phyloP scores from a whole-genome alignment of 2,888 invertebrate species.

The Tetragnatha montana region DNA sequence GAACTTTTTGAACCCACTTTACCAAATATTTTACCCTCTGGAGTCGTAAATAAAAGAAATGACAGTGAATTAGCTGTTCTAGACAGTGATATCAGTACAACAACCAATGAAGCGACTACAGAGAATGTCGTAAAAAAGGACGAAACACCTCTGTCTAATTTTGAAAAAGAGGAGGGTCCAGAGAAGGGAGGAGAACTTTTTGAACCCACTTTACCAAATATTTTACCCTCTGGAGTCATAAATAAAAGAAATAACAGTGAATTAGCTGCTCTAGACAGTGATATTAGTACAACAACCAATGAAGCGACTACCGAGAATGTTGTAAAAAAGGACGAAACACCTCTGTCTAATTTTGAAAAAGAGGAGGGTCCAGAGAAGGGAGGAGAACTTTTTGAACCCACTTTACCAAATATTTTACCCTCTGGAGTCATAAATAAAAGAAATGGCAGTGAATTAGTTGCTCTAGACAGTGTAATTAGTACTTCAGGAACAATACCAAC shows the following conservation, averaged over 20 bases:
- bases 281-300: neutral
- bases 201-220: conserved; percentile 24
- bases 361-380: conserved; percentile 7
- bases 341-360: neutral
- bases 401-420: conserved; percentile 9
- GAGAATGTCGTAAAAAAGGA: neutral
- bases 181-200: conserved; percentile 35
- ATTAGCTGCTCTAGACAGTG: neutral
- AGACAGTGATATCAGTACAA: too few species aligned
- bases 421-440: neutral
- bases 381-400: conserved; percentile 28
- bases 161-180: neutral
- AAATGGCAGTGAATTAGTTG: neutral
- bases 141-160: neutral
- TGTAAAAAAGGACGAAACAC: neutral
- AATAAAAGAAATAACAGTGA: neutral
- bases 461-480: too few species aligned
- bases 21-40: conserved; percentile 10
- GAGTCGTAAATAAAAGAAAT: neutral
- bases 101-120: neutral
- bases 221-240: conserved; percentile 1
- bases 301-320: neutral
- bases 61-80: neutral
- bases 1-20: conserved; percentile 28
- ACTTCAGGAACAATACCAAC: neutral